Evolutionary conservation across 2,888 invertebrate genomes (phyloP).

Genomic region (Anoplius nigerrimus): DNA sequence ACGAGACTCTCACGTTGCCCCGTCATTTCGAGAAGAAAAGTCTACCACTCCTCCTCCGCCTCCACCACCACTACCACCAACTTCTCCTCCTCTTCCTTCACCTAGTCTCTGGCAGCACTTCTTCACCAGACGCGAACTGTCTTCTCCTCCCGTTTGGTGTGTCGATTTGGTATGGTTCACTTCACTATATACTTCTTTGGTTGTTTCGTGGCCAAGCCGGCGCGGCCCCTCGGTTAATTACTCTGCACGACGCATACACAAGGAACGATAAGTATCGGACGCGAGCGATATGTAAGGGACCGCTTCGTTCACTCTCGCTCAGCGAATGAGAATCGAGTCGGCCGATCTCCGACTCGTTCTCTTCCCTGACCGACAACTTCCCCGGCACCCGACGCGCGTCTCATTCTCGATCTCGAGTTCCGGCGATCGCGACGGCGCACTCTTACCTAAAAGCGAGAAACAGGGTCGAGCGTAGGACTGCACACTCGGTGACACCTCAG

Average conservation of each 20-base stretch:
- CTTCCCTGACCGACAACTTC: conserved; percentile 18
- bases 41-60: no score
- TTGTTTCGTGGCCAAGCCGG: conserved; percentile 39
- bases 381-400: neutral
- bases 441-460: neutral
- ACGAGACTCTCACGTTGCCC: conserved; percentile 25
- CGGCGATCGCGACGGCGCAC: neutral
- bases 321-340: conserved; percentile 17
- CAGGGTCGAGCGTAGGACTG: neutral
- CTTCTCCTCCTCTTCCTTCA: no score
- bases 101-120: no score
- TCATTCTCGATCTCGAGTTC: no score
- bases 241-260: conserved; percentile 18
- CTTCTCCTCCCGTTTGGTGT: conserved; percentile 21
- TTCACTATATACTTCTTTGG: conserved; percentile 50
- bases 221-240: conserved; percentile 28
- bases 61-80: no score
- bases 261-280: conserved; percentile 16
- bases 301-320: no score
- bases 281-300: no score
- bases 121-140: conserved; percentile 40
- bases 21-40: conserved; percentile 37
- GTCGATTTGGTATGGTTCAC: conserved; percentile 37
- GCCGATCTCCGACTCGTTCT: conserved; percentile 17
- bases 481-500: no score